Evolutionary conservation across 1,140 invertebrate species (phyloP).

Genomic region (Drosophila littoralis): DNA sequence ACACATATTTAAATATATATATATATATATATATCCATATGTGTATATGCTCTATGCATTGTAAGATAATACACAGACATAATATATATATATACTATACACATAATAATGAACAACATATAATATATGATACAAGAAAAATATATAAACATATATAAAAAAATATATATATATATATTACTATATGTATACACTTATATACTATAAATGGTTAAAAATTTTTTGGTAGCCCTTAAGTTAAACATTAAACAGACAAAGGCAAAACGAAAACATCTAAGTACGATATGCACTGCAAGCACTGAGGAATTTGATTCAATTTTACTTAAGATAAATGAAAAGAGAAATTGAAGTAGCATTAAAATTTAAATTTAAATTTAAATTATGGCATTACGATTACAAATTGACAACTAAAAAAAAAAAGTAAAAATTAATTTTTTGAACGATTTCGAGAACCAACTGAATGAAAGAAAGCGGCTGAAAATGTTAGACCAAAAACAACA

Average conservation of each 20-base stretch:
- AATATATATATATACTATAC: conserved; percentile 2
- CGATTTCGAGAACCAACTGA: conserved; percentile 11
- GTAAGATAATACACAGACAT: not conserved
- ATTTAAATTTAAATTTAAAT: conserved; percentile 26
- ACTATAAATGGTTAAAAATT: conserved; percentile 43
- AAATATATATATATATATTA: conserved; percentile 20
- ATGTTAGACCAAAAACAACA: conserved; percentile 32
- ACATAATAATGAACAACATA: conserved; percentile 8
- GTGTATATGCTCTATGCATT: not conserved
- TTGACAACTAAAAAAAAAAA: conserved; percentile 20
- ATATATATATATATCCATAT: conserved; percentile 3
- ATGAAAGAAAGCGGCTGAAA: conserved; percentile 33
- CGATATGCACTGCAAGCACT: conserved; percentile 84
- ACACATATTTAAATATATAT: conserved; percentile 3
- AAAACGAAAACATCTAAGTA: conserved; percentile 56
- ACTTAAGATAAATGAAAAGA: conserved; percentile 77
- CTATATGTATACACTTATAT: conserved; percentile 17
- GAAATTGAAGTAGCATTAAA: conserved; percentile 67
- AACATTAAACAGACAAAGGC: conserved; percentile 45
- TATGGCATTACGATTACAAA: conserved; percentile 41
- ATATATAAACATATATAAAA: conserved; percentile 9
- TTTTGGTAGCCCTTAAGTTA: conserved; percentile 52
- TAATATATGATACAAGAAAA: too few species aligned
- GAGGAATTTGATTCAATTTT: conserved; percentile 85
- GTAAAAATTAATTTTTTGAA: conserved; percentile 46